phyloP scores from a whole-genome alignment of 2,888 invertebrate species.

The Acanthacorydalis orientalis region DNA sequence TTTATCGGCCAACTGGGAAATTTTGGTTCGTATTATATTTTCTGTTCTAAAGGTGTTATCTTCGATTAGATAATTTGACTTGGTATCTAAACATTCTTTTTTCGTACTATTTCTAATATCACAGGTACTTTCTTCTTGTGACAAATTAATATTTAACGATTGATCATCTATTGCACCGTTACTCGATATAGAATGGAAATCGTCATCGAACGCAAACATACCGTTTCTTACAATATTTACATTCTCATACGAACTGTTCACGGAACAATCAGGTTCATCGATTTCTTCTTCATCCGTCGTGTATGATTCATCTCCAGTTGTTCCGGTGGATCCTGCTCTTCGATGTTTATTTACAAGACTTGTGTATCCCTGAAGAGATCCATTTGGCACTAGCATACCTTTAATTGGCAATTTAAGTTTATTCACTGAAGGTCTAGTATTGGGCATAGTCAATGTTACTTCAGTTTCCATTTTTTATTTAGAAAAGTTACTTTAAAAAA shows the following conservation, averaged over 20 bases:
- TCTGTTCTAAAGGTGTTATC: too few relatives aligned
- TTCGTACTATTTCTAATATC: too few relatives aligned
- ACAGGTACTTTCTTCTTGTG: too few relatives aligned
- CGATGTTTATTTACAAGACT: constrained; percentile 15
- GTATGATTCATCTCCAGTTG: constrained; percentile 35
- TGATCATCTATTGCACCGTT: neutral
- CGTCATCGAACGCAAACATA: constrained; percentile 3
- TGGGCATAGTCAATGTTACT: neutral
- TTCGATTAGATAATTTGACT: too few relatives aligned
- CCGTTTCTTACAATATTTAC: constrained; percentile 5
- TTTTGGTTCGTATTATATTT: neutral
- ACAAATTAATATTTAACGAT: neutral
- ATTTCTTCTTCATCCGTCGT: constrained; percentile 32
- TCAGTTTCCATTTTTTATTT: neutral
- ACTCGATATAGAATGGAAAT: neutral
- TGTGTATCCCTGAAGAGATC: neutral
- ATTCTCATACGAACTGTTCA: constrained; percentile 11
- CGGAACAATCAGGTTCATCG: constrained; percentile 29
- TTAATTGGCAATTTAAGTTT: neutral
- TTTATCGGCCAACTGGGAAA: neutral
- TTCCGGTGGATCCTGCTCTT: constrained; percentile 29
- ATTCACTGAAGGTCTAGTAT: neutral
- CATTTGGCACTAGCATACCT: neutral
- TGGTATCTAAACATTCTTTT: too few relatives aligned
- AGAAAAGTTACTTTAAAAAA: neutral